phyloP scores from a whole-genome alignment of 2,113 vertebrate species.

The Megalops atlanticus region DNA sequence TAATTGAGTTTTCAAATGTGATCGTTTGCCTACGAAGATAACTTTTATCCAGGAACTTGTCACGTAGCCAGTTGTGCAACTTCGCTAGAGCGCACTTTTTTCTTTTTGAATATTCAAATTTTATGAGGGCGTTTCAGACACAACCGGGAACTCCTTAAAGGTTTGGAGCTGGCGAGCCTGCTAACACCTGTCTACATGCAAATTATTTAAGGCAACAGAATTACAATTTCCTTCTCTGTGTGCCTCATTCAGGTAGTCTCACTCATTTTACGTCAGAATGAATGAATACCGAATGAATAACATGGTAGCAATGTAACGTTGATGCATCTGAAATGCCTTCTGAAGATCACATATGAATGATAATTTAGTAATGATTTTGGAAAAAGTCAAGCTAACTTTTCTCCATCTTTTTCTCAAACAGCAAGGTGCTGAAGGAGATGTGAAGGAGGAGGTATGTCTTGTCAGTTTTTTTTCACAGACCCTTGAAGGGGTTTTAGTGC shows the following conservation, averaged over 20 bases:
- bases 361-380: background rate
- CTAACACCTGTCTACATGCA: background rate
- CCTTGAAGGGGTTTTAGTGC: background rate
- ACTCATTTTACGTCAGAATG: slow-evolving; percentile 1
- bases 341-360: background rate
- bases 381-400: background rate
- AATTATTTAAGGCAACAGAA: background rate
- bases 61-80: background rate
- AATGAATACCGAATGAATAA: background rate
- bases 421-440: slow-evolving; percentile 77
- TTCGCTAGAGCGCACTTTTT: background rate
- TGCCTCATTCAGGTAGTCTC: background rate
- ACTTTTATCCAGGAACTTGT: background rate
- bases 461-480: background rate
- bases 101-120: background rate
- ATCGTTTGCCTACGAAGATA: background rate
- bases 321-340: too few relatives aligned
- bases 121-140: background rate
- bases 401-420: slow-evolving; percentile 44
- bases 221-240: background rate
- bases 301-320: too few relatives aligned
- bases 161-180: background rate
- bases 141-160: background rate
- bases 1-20: too few relatives aligned
- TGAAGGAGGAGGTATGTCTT: slow-evolving; percentile 80